Base-by-base conservation (phyloP, 1,140 invertebrate genomes). In the Mactra quadrangularis region DNA sequence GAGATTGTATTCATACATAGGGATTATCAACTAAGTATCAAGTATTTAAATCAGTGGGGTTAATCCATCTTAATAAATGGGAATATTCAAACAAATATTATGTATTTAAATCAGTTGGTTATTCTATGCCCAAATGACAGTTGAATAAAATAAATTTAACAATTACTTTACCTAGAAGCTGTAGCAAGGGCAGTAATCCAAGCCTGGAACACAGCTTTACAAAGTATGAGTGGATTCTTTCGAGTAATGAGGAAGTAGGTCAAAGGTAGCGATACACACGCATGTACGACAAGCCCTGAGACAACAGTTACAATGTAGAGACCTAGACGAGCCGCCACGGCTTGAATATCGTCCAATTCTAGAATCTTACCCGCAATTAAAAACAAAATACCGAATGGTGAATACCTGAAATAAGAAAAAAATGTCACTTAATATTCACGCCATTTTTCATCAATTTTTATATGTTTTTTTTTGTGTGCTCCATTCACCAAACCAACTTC, bases 271-370 rank as follows among this genome's bases (percentile, higher is more conserved):
- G 97, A 96, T 15, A 98, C 95, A 83, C 98, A 96, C 7, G 97
- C 97, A 89, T 99, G 98, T 22, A 99, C 94, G 87, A 97, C 95
- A 11, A 99, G 94, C 9, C 98, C 98, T 35, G 96, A 89, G 35
- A 99, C 93, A 0, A 99, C 98, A 0, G 98, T 99, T 75, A 96
- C 92, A 89, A 98, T 98, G 93, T 99, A 99, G 93, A 97, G 94
- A 22, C 98, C 98, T 41, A 99, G 93, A 78, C 97, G 95, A 25
- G 97, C 96, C 52, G 97, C 95, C 41, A 98, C 95, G 9, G 96
- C 95, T 0, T 94, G 94, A 75, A 98, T 96, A 82, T 97, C 96
- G 0, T 96, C 94, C 85, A 98, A 97, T 88, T 97, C 96, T 88
- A 99, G 93, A 70, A 99, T 95, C 92, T 98, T 98, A 38, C 96